Evolutionary conservation across 2,888 invertebrate genomes (phyloP), one percentile per base, ranked within the genome.

Genomic region (Apodemia zela): DNA sequence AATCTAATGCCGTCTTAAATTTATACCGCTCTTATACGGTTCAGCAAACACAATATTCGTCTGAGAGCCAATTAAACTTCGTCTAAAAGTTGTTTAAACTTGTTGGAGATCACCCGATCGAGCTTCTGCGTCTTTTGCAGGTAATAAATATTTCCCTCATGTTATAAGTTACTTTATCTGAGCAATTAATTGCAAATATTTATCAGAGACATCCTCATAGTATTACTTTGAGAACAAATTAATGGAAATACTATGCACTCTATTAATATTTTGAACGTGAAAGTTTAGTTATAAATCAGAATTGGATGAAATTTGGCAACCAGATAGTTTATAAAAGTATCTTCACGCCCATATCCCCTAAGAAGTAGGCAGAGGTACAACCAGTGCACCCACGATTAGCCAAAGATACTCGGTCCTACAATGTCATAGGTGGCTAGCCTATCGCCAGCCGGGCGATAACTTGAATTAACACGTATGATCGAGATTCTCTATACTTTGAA

Each of bases 1-100:
- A 42, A 60, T 51, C 51, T 51, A 51, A 51, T 51, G 21, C 51
- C 51, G 15, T 62, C 61, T 54, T 29, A 33, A 29, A 33, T 51
- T 49, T 38, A 61, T 62, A 42, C 59, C 63, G 64, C 61, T 65
- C 59, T 51, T 62, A 61, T 62, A 66, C 70, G 68, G 65, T 68
- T 68, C 65, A 69, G 66, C 68, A 69, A 70, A 71, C 73, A 71
- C 73, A 73, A 76, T 74, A 74, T 75, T 71, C 70, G 70, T 69
- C 67, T 68, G 62, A 63, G 69, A 75, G 65, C 72, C 75, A 77
- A 77, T 77, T 76, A 76, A 75, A 77, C 75, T 76, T 77, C 63
- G 64, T 70, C 68, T 57, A 63, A 69, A 77, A 77, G 72, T 76
- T 75, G 71, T 73, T 74, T 72, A 72, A 71, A 76, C 71, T 75